These are phyloP conservation scores for Craterocephalus amniculus DNA, from an alignment of 2,797 vertebrate genomes.

Conservation along the genomic window DNA sequence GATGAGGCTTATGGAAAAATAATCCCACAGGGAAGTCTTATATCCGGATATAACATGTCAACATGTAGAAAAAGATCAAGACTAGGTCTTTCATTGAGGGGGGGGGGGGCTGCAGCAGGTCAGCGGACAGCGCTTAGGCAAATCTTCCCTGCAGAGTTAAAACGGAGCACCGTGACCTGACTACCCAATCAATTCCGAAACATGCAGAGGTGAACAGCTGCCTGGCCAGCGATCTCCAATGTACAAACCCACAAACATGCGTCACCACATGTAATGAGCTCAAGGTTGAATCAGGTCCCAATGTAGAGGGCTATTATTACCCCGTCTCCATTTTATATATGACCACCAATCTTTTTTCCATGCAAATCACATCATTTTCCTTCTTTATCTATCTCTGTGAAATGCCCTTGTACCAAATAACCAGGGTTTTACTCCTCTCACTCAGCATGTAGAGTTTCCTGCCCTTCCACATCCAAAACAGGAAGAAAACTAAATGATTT, in stretches of 20 bases:
- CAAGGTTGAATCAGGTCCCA: constrained; percentile 32
- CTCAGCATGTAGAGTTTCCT: constrained; percentile 34
- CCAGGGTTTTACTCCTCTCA: constrained; percentile 18
- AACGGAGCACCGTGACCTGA: constrained; percentile 6
- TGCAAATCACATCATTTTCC: constrained; percentile 48
- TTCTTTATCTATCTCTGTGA: constrained; percentile 52
- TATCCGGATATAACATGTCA: constrained; percentile 24
- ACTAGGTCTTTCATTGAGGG: constrained; percentile 30
- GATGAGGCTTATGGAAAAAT: constrained; percentile 29
- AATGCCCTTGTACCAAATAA: constrained; percentile 67
- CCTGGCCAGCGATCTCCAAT: neutral
- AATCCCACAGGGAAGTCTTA: constrained; percentile 35
- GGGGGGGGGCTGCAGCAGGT: constrained; percentile 27
- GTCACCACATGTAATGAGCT: constrained; percentile 21
- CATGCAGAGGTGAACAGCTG: neutral
- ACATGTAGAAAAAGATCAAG: constrained; percentile 42
- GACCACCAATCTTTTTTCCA: constrained; percentile 39
- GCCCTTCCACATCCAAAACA: neutral
- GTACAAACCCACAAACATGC: constrained; percentile 22
- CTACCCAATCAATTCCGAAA: constrained; percentile 28
- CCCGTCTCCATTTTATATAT: constrained; percentile 43
- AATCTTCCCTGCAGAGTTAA: constrained; percentile 32
- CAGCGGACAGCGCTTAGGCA: constrained; percentile 43
- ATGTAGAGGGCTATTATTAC: constrained; percentile 24
- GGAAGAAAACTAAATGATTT: too few species aligned